Conservation (phyloP, 2,888 invertebrate species). For the Choristoneura rosaceana region DNA sequence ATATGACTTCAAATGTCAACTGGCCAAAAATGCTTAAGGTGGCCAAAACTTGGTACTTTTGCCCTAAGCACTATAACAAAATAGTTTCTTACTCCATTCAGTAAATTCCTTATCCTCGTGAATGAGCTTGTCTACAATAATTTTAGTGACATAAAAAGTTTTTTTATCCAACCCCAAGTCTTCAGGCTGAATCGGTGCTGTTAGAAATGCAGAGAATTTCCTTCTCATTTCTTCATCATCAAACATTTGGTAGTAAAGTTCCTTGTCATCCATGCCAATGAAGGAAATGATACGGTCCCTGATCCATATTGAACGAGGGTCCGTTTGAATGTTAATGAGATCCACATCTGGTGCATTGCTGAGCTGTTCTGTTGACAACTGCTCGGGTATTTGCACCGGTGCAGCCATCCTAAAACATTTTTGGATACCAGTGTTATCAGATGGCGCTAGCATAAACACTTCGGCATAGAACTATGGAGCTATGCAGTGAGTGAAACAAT, state of each 20-base stretch:
- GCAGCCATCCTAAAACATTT: slow-evolving; percentile 2
- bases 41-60: too few species aligned
- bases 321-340: slow-evolving; percentile 63
- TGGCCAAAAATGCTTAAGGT: too few species aligned
- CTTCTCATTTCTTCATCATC: slow-evolving; percentile 82
- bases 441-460: neutral
- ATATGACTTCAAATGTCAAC: too few species aligned
- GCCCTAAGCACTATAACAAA: too few species aligned
- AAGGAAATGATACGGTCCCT: slow-evolving; percentile 86
- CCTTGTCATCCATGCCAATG: slow-evolving; percentile 84
- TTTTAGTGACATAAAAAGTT: slow-evolving; percentile 88
- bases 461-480: too few species aligned
- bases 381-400: slow-evolving; percentile 6
- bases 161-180: slow-evolving; percentile 81
- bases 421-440: neutral
- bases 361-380: neutral
- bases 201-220: slow-evolving; percentile 60
- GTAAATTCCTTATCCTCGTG: slow-evolving; percentile 90
- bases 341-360: slow-evolving; percentile 1
- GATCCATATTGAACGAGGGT: slow-evolving; percentile 89
- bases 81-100: slow-evolving; percentile 88
- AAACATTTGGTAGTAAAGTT: slow-evolving; percentile 86
- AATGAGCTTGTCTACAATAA: slow-evolving; percentile 88
- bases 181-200: slow-evolving; percentile 60
- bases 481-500: too few species aligned